These are phyloP conservation scores for Tachyglossus aculeatus DNA, from an alignment of 2,797 vertebrate species.

Conservation along the genomic window DNA sequence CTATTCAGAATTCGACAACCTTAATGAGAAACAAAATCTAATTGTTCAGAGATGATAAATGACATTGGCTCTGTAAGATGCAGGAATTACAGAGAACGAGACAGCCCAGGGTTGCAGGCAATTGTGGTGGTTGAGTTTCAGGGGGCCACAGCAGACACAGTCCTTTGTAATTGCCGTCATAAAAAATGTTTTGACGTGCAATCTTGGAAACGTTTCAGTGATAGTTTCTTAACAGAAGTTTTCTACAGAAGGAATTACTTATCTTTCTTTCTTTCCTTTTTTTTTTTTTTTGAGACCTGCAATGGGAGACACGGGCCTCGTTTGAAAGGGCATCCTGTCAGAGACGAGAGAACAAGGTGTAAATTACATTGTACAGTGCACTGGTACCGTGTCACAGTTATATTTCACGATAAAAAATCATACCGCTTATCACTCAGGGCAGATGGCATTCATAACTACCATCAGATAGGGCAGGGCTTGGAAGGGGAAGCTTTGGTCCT, in stretches of 20 bases:
- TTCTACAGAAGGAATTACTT: not conserved
- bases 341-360: not conserved
- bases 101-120: not conserved
- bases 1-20: not conserved
- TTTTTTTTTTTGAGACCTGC: not conserved
- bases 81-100: not conserved
- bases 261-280: fast-evolving
- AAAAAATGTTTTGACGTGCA: constrained; percentile 29
- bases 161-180: constrained; percentile 3
- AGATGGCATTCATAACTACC: not conserved
- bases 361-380: not conserved
- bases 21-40: not conserved
- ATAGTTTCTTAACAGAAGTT: constrained; percentile 1
- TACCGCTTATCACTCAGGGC: not conserved
- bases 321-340: constrained; percentile 7
- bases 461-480: not conserved
- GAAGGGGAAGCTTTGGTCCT: not conserved
- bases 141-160: constrained; percentile 6
- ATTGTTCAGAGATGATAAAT: not conserved
- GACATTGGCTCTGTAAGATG: not conserved
- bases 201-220: not conserved
- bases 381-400: not conserved
- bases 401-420: constrained; percentile 18
- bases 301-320: fast-evolving
- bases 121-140: not conserved